Base-by-base conservation (phyloP, 1,140 invertebrate species). In the Bursaphelenchus mucronatus region DNA sequence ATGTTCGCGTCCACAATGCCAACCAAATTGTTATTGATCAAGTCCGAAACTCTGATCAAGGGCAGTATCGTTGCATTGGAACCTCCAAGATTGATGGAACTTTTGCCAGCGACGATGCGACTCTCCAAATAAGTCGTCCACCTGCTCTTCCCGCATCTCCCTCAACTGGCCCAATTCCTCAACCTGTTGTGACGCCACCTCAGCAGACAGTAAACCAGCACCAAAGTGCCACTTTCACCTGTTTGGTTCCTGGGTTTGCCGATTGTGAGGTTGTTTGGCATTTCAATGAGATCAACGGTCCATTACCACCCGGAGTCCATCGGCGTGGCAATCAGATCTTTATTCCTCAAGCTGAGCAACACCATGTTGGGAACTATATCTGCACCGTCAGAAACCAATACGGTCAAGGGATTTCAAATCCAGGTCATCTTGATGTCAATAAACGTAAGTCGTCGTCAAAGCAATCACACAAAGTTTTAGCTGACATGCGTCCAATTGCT, bases 241-340 rank as follows among this genome's bases (percentile, higher is more conserved):
- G 78, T 56, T 56, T 77, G 49, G 76, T 77, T 3, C 74, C 76
- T 43, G 74, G 77, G 39, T 75, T 75, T 41, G 74, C 78, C 10
- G 75, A 79, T 50, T 78, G 76, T 56, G 80, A 79, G 47, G 78
- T 79, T 49, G 69, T 70, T 10, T 80, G 80, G 79, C 78, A 81
- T 49, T 80, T 75, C 30, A 67, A 81, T 30, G 61, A 73, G 8
- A 45, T 81, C 39, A 73, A 74, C 51, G 75, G 76, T 39, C 71
- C 74, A 43, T 66, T 80, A 39, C 78, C 78, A 2, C 70, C 72
- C 21, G 78, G 79, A 19, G 78, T 75, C 56, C 67, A 79, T 46
- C 59, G 66, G 19, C 54, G 68, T 10, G 79, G 79, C 53, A 79
- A 80, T 56, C 73, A 77, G 43, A 69, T 80, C 13, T 69, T 71